phyloP scores from a whole-genome alignment of 2,888 invertebrate species.

The Tanaodytes sp. region DNA sequence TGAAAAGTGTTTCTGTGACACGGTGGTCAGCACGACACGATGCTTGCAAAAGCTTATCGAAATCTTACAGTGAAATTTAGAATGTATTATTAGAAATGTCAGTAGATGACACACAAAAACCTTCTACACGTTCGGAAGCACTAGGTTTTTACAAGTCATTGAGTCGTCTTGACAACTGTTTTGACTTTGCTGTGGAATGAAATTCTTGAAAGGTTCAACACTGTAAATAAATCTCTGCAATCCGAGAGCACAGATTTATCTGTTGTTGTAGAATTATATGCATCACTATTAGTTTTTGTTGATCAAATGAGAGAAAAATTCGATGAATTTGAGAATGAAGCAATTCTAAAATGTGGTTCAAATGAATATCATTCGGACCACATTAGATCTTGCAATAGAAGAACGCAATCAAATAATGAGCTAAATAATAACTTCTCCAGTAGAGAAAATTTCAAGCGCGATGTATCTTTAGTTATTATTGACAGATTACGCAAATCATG shows the following conservation, averaged over 20 bases:
- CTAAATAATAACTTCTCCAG: background rate
- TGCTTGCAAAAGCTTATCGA: constrained; percentile 35
- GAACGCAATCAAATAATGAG: constrained; percentile 18
- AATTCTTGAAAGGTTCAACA: constrained; percentile 36
- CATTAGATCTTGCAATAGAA: constrained; percentile 15
- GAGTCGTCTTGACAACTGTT: constrained; percentile 24
- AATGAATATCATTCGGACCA: constrained; percentile 8
- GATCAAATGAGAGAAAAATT: constrained; percentile 15
- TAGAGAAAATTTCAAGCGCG: constrained; percentile 4
- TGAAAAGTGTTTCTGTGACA: constrained; percentile 42
- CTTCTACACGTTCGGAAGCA: constrained; percentile 33
- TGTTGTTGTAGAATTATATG: constrained; percentile 31
- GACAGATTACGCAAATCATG: constrained; percentile 26
- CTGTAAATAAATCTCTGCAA: constrained; percentile 33
- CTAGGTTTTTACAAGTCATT: constrained; percentile 18
- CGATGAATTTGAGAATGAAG: constrained; percentile 25
- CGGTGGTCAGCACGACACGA: constrained; percentile 45
- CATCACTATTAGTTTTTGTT: constrained; percentile 16
- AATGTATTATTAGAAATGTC: constrained; percentile 21
- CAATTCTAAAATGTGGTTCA: constrained; percentile 23
- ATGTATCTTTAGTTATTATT: constrained; percentile 12
- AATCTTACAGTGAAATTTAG: constrained; percentile 22
- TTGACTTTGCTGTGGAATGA: constrained; percentile 37
- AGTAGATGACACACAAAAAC: constrained; percentile 27
- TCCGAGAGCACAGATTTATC: constrained; percentile 23